Evolutionary conservation across 2,113 vertebrate species (phyloP).

Genomic region (Lanius ludovicianus): DNA sequence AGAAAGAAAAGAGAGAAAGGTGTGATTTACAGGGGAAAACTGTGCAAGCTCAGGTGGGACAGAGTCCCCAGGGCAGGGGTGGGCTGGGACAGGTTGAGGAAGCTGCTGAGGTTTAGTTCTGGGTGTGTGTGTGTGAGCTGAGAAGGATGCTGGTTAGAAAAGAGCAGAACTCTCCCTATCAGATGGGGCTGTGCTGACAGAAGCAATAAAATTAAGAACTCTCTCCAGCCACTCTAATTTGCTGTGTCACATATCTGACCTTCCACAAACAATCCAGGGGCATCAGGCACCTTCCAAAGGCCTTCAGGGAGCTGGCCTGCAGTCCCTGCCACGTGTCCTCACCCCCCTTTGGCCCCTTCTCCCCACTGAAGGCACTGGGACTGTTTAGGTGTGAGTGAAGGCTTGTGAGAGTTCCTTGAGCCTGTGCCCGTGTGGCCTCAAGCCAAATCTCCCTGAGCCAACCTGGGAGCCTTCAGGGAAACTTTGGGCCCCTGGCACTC

Average conservation of each 20-base stretch:
- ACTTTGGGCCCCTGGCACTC: not conserved
- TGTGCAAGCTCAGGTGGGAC: not conserved
- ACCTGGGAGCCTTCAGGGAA: not conserved
- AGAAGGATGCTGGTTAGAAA: not conserved
- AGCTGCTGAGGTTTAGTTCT: not conserved
- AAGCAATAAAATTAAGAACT: not conserved
- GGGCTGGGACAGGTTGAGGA: not conserved
- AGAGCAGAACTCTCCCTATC: not conserved
- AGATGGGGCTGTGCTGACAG: not conserved
- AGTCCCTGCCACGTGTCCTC: not conserved
- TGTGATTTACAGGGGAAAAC: not conserved
- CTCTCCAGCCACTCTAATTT: not conserved
- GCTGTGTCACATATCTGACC: not conserved
- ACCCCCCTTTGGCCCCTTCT: not conserved
- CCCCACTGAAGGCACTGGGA: too few relatives aligned
- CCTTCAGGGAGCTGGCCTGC: not conserved
- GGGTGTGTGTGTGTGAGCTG: not conserved
- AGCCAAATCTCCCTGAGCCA: not conserved
- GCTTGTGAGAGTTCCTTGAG: not conserved
- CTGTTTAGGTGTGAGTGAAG: not conserved
- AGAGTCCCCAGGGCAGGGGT: accelerated
- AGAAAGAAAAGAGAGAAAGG: accelerated
- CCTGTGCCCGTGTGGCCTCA: not conserved
- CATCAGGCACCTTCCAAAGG: not conserved
- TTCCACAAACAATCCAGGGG: not conserved